Evolutionary conservation across 2,888 invertebrate genomes (phyloP).

Genomic region (Cataglyphis cursor): DNA sequence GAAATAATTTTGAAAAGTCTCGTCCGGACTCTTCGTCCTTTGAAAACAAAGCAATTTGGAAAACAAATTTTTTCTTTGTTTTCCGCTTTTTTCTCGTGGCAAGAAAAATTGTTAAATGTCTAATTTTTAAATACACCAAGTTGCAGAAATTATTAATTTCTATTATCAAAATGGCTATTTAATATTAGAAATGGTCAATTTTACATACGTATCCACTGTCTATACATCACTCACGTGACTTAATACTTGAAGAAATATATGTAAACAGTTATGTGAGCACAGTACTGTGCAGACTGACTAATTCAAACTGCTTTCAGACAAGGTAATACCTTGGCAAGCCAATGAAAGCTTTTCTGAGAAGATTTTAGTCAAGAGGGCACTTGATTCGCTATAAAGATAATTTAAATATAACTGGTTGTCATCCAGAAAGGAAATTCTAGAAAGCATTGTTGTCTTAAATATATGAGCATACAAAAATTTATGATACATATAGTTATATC

Average conservation of each 20-base stretch:
- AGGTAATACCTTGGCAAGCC: constrained; percentile 51
- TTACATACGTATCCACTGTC: not conserved
- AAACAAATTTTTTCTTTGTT: not conserved
- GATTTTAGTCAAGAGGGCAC: constrained; percentile 49
- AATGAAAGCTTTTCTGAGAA: constrained; percentile 58
- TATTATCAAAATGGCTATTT: not conserved
- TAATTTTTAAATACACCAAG: not conserved
- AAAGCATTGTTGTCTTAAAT: not conserved
- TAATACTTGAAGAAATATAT: not conserved
- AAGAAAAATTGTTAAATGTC: not conserved
- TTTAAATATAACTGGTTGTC: constrained; percentile 33
- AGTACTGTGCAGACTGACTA: constrained; percentile 67
- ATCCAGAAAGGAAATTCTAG: not conserved
- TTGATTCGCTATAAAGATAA: constrained; percentile 53
- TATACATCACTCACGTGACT: constrained; percentile 34
- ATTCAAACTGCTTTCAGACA: constrained; percentile 49
- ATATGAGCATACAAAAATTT: not conserved
- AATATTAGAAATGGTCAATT: not conserved
- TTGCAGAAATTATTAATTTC: not conserved
- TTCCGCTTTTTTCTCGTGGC: not conserved
- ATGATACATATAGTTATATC: not conserved
- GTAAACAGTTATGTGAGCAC: constrained; percentile 38
- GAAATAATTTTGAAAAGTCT: not conserved
- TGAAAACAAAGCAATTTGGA: not conserved
- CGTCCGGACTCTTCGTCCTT: not conserved